Evolutionary conservation across 2,113 vertebrate species (phyloP).

Genomic region (Zonotrichia leucophrys): DNA sequence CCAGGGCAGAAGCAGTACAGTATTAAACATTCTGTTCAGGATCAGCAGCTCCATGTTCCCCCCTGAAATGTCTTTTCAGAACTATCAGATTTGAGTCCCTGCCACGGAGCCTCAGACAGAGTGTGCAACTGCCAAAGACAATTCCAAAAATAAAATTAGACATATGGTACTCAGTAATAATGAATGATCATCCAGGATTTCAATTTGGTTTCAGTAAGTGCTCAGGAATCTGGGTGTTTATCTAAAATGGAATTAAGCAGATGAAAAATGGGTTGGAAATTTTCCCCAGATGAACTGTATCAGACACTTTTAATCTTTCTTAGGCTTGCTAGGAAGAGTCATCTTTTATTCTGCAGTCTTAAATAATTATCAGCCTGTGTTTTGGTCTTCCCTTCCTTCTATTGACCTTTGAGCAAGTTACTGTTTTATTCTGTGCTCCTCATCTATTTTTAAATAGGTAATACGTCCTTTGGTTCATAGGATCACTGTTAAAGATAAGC

Average conservation of each 20-base stretch:
- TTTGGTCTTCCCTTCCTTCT: not conserved
- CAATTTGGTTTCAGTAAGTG: not conserved
- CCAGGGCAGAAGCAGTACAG: not conserved
- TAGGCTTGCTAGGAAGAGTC: not conserved
- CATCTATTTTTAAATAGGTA: not conserved
- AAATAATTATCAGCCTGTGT: not conserved
- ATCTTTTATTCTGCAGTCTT: not conserved
- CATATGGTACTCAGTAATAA: slow-evolving; percentile 42
- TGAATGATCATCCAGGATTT: slow-evolving; percentile 38
- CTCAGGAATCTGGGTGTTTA: slow-evolving; percentile 11
- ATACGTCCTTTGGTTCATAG: not conserved
- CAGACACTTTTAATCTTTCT: not conserved
- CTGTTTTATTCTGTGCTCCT: not conserved
- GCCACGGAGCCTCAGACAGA: not conserved
- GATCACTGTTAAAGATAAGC: not conserved
- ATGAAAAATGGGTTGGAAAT: not conserved
- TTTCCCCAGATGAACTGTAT: not conserved
- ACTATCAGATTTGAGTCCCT: not conserved
- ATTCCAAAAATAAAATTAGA: slow-evolving; percentile 49
- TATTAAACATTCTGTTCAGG: not conserved
- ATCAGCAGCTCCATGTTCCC: not conserved
- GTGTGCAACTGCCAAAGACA: slow-evolving; percentile 20
- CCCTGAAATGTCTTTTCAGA: not conserved
- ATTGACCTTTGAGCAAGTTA: not conserved
- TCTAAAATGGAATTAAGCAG: not conserved